Percentiles rank a stretch among this genome's conserved stretches.
Evolutionary conservation across 2,888 invertebrate genomes (phyloP).

Genomic region (Cephalotes varians): DNA sequence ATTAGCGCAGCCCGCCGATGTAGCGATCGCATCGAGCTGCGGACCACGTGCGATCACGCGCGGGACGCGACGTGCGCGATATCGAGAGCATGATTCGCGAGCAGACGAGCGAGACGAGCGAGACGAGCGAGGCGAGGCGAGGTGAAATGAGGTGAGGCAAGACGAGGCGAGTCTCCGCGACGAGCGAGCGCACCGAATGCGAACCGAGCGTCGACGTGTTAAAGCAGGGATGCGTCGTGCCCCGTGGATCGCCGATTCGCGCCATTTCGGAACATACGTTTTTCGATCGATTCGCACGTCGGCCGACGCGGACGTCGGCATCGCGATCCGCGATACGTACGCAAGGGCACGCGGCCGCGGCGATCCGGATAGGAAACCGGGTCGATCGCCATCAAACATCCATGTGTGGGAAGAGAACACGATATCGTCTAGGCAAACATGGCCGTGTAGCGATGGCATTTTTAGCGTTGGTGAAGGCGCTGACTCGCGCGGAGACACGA

Average conservation of each 20-base stretch:
- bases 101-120: constrained; percentile 46
- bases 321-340: neutral
- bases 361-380: constrained; percentile 5
- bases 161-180: neutral
- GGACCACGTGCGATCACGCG: constrained; percentile 65
- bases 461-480: constrained; percentile 57
- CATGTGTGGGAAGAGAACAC: constrained; percentile 65
- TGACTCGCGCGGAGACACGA: constrained; percentile 46
- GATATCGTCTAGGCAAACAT: constrained; percentile 79
- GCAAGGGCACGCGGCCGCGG: neutral
- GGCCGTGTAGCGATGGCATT: constrained; percentile 76
- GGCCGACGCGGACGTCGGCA: neutral
- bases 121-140: constrained; percentile 19
- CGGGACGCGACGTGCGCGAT: constrained; percentile 14
- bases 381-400: constrained; percentile 62
- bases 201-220: neutral
- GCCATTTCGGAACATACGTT: neutral
- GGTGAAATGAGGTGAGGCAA: too few species aligned
- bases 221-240: neutral
- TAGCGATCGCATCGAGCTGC: constrained; percentile 57
- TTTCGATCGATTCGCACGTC: neutral
- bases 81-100: constrained; percentile 52
- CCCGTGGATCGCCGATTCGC: neutral
- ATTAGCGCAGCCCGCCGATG: constrained; percentile 61
- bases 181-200: neutral